Base-by-base conservation (phyloP, 2,113 vertebrate genomes). In the Thamnaconus septentrionalis region DNA sequence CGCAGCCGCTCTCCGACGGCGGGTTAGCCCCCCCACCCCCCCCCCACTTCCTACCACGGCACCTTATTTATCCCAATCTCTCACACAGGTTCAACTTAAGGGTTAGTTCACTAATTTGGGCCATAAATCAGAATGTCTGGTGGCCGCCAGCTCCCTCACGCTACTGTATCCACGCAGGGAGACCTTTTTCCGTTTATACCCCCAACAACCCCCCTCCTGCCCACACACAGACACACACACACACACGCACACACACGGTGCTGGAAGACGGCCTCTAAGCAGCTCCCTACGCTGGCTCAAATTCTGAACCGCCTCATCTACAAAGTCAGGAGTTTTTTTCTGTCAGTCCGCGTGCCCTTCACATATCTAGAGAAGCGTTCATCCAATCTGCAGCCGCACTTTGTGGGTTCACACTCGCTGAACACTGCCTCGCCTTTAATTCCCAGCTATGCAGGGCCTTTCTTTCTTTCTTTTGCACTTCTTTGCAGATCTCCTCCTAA, bases 71-170 rank as follows among this genome's bases (percentile, higher is more conserved):
- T 83, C 76, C 76, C 9, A 45, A 73, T 75, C 70, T 64, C 56
- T 65, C 61, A 58, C 65, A 79, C 45, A 76, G 78, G 71, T 85
- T 82, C 66, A 79, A 78, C 69, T 83, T 66, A 84, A 75, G 73
- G 70, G 72, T 65, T 63, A 58, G 48, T 73, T 74, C 53, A 54
- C 75, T 83, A 86, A 89, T 85, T 76, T 49, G 71, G 67, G 76
- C 69, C 62, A 84, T 83, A 83, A 79, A 88, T 87, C 87, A 82
- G 69, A 71, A 49, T 61, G 79, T 73, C 80, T 56, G 68, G 53
- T 72, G 18, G 18, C 2, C 18, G 18, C 18, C 2, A 31, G 1
- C 18, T 31, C 18, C 18, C 18, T 31, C 59, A 70, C 64, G 78
- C 61, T 76, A 59, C 60, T 57, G 56, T 56, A 67, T 70, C 44